Evolutionary conservation across 2,888 invertebrate species (phyloP).

Genomic region (Nineta flava): DNA sequence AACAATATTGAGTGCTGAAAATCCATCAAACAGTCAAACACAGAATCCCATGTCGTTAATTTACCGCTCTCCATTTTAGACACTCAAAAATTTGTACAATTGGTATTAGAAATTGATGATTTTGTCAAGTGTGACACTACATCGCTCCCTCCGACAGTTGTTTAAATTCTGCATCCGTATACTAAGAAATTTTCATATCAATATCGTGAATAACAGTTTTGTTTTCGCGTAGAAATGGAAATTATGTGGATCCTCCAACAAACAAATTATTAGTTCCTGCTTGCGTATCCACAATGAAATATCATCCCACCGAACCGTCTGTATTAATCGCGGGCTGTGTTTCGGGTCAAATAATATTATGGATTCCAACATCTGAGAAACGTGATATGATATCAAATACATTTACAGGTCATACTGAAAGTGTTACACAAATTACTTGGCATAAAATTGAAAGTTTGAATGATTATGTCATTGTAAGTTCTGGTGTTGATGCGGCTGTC

Average conservation of each 20-base stretch:
- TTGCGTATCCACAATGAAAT: slow-evolving; percentile 29
- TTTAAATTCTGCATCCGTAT: too few species aligned
- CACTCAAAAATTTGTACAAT: too few species aligned
- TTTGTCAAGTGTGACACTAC: too few species aligned
- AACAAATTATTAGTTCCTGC: slow-evolving; percentile 22
- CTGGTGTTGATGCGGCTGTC: neutral
- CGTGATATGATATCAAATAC: neutral
- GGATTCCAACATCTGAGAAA: neutral
- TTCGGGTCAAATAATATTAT: slow-evolving; percentile 18
- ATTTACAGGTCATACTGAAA: neutral
- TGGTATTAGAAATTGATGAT: too few species aligned
- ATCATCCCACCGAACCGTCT: slow-evolving; percentile 31
- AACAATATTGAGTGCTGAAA: too few species aligned
- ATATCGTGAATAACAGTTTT: too few species aligned
- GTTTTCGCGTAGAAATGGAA: slow-evolving; percentile 18
- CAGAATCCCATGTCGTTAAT: too few species aligned
- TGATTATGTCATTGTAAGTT: neutral
- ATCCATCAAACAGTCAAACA: too few species aligned
- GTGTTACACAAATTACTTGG: neutral
- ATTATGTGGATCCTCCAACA: slow-evolving; percentile 19
- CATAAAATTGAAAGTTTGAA: neutral
- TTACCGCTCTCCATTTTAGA: too few species aligned
- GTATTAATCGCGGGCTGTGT: slow-evolving; percentile 31
- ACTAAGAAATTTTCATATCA: too few species aligned
- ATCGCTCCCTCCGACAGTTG: too few species aligned